A percentile compares a stretch with the other conserved stretches of the same genome.
Conservation (phyloP, 2,888 invertebrate genomes). For the Seira musarum region DNA sequence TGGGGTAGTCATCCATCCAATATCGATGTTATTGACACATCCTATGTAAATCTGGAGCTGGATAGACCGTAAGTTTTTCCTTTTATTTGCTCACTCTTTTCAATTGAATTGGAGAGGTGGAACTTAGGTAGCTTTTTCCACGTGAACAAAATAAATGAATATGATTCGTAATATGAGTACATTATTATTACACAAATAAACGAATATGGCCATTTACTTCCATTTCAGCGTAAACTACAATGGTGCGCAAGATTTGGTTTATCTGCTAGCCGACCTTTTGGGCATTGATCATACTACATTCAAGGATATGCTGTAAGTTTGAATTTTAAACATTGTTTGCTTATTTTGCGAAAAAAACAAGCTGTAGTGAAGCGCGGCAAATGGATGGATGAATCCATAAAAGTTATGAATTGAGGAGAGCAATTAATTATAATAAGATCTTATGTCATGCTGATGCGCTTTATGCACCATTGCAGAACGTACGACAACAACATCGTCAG, state of each 20-base stretch:
- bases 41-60: slow-evolving; percentile 85
- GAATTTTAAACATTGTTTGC: neutral
- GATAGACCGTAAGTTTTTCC: slow-evolving; percentile 78
- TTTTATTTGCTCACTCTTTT: too few relatives aligned
- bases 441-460: too few relatives aligned
- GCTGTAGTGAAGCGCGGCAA: too few relatives aligned
- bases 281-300: slow-evolving; percentile 79
- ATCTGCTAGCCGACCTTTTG: slow-evolving; percentile 80
- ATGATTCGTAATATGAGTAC: too few relatives aligned
- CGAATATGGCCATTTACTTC: neutral
- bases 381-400: neutral
- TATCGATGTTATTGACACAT: slow-evolving; percentile 78
- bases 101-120: too few relatives aligned
- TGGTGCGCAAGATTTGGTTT: slow-evolving; percentile 82
- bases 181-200: too few relatives aligned
- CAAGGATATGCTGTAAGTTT: slow-evolving; percentile 77
- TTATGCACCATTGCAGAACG: slow-evolving; percentile 76
- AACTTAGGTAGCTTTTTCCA: too few relatives aligned
- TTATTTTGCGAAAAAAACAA: too few relatives aligned
- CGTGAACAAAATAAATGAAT: too few relatives aligned
- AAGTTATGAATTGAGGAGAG: neutral
- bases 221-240: slow-evolving; percentile 76
- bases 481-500: slow-evolving; percentile 82
- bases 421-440: slow-evolving; percentile 1
- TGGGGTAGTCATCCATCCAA: slow-evolving; percentile 31